Evolutionary conservation across 2,888 invertebrate species (phyloP).

Genomic region (Diarsia dahlii): DNA sequence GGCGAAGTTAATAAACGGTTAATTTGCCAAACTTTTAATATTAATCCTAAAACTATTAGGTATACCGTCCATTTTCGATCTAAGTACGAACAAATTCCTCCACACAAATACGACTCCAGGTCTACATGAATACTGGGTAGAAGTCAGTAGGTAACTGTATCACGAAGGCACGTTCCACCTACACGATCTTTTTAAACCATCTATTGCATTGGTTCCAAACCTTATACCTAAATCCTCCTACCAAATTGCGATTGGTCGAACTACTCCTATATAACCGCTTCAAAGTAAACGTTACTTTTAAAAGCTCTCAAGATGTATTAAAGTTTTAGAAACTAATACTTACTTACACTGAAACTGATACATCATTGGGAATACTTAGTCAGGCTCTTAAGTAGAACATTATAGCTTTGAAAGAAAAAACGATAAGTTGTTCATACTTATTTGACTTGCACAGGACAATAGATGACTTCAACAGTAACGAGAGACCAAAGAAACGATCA

Average conservation of each 20-base stretch:
- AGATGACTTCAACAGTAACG: neutral
- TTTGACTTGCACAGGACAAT: neutral
- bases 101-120: neutral
- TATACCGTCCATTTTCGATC: too few species aligned
- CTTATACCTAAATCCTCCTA: slow-evolving; percentile 24
- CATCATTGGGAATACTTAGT: slow-evolving; percentile 7
- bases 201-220: slow-evolving; percentile 17
- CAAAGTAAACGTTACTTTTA: slow-evolving; percentile 34
- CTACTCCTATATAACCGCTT: slow-evolving; percentile 29
- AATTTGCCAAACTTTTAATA: neutral
- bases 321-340: slow-evolving; percentile 17
- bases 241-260: slow-evolving; percentile 30
- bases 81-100: neutral
- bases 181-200: slow-evolving; percentile 21
- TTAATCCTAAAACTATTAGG: neutral
- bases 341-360: slow-evolving; percentile 16
- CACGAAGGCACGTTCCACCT: neutral
- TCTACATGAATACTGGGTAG: too few species aligned
- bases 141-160: neutral
- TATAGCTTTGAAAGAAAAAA: slow-evolving; percentile 1
- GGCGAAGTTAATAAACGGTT: neutral
- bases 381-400: slow-evolving; percentile 7
- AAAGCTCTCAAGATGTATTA: slow-evolving; percentile 33
- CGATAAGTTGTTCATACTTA: neutral
- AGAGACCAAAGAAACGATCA: neutral